Base-by-base conservation (phyloP, 2,797 vertebrate species). In the Triplophysa yarkandensis region DNA sequence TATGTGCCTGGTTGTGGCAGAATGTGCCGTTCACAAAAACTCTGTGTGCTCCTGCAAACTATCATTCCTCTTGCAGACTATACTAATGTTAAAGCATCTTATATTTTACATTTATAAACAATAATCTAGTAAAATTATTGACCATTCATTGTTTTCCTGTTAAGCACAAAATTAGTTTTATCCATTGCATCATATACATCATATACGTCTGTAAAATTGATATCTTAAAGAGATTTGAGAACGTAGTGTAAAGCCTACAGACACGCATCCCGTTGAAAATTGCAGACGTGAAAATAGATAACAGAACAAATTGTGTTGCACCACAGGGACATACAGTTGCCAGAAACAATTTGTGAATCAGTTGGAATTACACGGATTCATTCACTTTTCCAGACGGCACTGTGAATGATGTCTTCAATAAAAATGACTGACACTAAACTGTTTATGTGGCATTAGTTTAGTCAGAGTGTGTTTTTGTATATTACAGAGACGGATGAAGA, bases 261-360 rank as follows among this genome's bases (percentile, higher is more conserved):
- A 91, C 87, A 88, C 86, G 89, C 88, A 89, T 88, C 88, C 90
- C 88, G 88, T 87, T 86, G 91, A 90, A 89, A 88, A 90, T 90
- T 88, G 88, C 87, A 88, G 48, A 19, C 71, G 55, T 88, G 82
- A 90, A 87, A 87, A 79, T 36, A 87, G 88, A 91, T 90, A 90
- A 91, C 89, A 88, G 87, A 88, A 83, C 87, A 88, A 89, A 89
- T 88, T 91, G 87, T 90, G 88, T 87, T 88, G 85, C 83, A 89
- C 89, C 91, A 85, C 89, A 87, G 88, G 89, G 87, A 88, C 88
- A 88, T 88, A 89, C 52, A 55, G 52, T 55, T 55, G 25, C 52
- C 25, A 55, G 13, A 55, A 55, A 55, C 25, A 55, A 55, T 54
- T 27, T 54, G 52, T 54, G 23, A 54, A 54, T 27, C 52, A 4